Conservation (phyloP, 2,888 invertebrate genomes). For the Gerris lacustris region DNA sequence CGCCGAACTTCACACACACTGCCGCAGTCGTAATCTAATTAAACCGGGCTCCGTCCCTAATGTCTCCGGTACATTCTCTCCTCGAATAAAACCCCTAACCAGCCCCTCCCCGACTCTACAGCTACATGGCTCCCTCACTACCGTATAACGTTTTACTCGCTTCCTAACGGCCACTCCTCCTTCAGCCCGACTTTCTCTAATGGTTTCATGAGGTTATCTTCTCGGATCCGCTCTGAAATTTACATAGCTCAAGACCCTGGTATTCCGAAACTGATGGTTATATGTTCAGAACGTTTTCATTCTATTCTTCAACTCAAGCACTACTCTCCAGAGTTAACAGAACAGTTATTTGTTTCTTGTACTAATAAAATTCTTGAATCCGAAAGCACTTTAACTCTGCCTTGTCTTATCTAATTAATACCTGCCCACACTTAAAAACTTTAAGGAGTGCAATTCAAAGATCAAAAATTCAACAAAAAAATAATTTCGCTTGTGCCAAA, state of each 20-base stretch:
- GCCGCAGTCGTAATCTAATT: neutral
- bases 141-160: conserved; percentile 1
- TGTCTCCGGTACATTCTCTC: conserved; percentile 3
- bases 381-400: too few relatives aligned
- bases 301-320: neutral
- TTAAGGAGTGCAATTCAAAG: too few relatives aligned
- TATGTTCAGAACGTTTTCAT: neutral
- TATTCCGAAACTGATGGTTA: neutral
- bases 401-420: too few relatives aligned
- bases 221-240: neutral
- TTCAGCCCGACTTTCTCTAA: neutral
- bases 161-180: conserved; percentile 1
- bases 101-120: neutral
- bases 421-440: too few relatives aligned
- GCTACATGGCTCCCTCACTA: too few relatives aligned
- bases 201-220: conserved; percentile 3
- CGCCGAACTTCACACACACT: neutral
- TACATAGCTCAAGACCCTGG: neutral
- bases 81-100: neutral
- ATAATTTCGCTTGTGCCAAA: too few relatives aligned
- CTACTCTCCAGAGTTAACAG: neutral
- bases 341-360: neutral
- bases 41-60: neutral
- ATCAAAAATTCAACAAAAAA: too few relatives aligned
- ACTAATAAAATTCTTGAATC: neutral